These are phyloP conservation scores for Polyboroides typus DNA, from an alignment of 2,797 vertebrate species.

Conservation along the genomic window DNA sequence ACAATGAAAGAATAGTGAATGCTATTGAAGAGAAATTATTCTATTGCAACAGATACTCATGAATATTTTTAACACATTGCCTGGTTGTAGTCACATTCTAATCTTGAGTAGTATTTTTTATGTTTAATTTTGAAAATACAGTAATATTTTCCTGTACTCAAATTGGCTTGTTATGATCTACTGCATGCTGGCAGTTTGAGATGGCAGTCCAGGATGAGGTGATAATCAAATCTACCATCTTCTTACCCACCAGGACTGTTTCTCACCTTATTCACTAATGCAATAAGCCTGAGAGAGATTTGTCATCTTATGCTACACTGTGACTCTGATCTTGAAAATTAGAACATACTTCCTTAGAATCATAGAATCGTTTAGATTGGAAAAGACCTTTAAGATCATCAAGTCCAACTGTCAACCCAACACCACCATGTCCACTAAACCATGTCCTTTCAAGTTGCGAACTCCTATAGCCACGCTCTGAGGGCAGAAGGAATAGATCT, in stretches of 20 bases:
- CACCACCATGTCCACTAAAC: no score
- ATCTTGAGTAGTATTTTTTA: not conserved
- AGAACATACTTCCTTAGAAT: not conserved
- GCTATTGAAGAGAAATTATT: not conserved
- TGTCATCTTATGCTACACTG: not conserved
- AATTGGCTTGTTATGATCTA: not conserved
- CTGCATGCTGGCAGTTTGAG: not conserved
- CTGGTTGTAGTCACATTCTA: accelerated
- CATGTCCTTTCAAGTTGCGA: not conserved
- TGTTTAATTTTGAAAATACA: not conserved
- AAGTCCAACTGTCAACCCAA: no score
- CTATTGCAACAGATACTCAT: not conserved
- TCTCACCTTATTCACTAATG: not conserved
- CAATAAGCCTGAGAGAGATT: not conserved
- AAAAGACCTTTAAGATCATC: no score
- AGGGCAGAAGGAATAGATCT: not conserved
- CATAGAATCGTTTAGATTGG: no score
- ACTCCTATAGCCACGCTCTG: not conserved
- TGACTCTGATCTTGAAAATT: not conserved
- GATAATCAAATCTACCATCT: not conserved
- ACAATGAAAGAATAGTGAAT: not conserved
- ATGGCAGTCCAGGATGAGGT: not conserved
- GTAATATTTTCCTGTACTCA: not conserved
- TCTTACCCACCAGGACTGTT: not conserved
- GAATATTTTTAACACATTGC: not conserved